Base-by-base conservation (phyloP, 2,888 invertebrate genomes). In the Drosophila cognata region DNA sequence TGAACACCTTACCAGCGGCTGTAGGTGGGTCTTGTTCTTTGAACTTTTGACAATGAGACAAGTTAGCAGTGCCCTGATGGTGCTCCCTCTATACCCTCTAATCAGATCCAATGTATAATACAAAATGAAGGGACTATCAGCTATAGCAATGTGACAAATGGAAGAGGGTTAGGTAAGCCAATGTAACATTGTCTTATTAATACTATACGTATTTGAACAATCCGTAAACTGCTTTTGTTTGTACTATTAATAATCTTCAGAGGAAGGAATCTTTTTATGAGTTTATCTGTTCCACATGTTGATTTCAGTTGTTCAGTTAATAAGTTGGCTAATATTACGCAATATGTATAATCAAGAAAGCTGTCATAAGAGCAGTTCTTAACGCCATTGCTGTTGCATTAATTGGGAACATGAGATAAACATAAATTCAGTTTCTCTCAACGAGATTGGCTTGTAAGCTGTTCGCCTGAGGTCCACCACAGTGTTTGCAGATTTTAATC, bases 401-500 rank as follows among this genome's bases (percentile, higher is more conserved):
- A 69, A 69, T 69, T 58, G n/a, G 25, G 13, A 50, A 28, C 35
- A 28, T 35, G 55, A 4, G 65, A 53, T 53, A 53, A 67, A 53
- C 21, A 58, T 62, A 55, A 75, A 75, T 64, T 51, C 18, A 46
- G 31, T 18, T 64, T 52, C 41, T 25, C 46, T 41, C 46, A 38
- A 46, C 25, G 51, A 46, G 35, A 55, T 46, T 16, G 4, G 31
- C 31, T n/a, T 38, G 5, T 29, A 16, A 43, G 48, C 36, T 43
- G 43, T 35, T 29, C 13, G 53, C 58, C 21, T 38, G 6, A 29
- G 53, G 38, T 46, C 18, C 59, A 52, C 46, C 56, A 29, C 50
- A 66, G 33, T 77, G 66, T 81, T 83, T 77, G 65, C 74, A 55
- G 77, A 88, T 77, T 79, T 82, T 77, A 86, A 86, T 81, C 84